Evolutionary conservation across 2,113 vertebrate species (phyloP).

Genomic region (Asarcornis scutulata): DNA sequence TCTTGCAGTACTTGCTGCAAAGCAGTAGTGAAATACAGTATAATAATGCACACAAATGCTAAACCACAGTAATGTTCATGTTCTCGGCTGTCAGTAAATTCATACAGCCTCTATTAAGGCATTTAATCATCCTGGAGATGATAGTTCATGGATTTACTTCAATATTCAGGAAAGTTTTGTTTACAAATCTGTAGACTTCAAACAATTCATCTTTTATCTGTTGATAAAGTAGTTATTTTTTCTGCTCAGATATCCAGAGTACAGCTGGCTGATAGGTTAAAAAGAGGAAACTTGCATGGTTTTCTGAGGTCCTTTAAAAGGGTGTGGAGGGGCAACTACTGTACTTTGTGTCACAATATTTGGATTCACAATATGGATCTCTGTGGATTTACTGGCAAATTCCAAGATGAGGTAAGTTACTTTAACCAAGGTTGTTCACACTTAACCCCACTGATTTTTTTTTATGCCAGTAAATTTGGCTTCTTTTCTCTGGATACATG

Average conservation of each 20-base stretch:
- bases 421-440: not conserved
- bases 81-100: not conserved
- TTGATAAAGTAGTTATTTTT: not conserved
- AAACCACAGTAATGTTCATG: not conserved
- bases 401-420: not conserved
- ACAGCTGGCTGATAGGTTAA: rapidly evolving
- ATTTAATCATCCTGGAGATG: not conserved
- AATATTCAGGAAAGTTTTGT: not conserved
- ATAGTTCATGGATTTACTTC: not conserved
- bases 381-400: not conserved
- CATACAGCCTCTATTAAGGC: not conserved
- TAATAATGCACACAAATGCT: not conserved
- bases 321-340: rapidly evolving
- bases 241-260: not conserved
- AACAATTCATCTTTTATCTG: not conserved
- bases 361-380: not conserved
- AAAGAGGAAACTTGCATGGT: no score
- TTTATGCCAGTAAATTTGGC: not conserved
- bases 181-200: not conserved
- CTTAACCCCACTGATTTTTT: not conserved
- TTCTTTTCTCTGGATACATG: not conserved
- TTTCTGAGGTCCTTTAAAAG: not conserved
- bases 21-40: not conserved
- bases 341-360: not conserved
- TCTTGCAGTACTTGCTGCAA: not conserved